Evolutionary conservation across 2,113 vertebrate species (phyloP), one percentile per base, ranked within the genome.

Genomic region (Tricholaema leucomelas): DNA sequence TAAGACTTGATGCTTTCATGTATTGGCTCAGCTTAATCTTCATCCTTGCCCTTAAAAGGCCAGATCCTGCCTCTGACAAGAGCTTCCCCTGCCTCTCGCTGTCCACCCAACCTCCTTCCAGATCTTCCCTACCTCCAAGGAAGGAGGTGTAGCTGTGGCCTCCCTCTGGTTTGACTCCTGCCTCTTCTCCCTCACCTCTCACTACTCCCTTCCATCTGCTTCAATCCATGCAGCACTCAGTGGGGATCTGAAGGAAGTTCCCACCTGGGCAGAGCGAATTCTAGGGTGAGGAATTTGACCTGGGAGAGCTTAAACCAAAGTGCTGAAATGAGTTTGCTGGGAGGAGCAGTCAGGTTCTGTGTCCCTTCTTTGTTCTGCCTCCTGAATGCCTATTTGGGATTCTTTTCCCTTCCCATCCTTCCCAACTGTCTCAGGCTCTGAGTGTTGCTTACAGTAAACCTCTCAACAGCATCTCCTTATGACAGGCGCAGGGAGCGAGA

Each of bases 21-120:
- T 65, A 23, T 25, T 65, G 58, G 42, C 48, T 72, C 52, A 60
- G 72, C 42, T 67, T 25, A 85, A 40, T 38, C 40, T 87, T 93
- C 65, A 61, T 75, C 61, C 44, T 90, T 92, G 59, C 48, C 87
- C 82, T 77, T 93, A 88, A 95, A 95, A 91, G 82, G 88, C 69
- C 80, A 94, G 76, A 86, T 71, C 14, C 17, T 79, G 66, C 12
- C 71, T 73, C 40, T 0, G 5, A 35, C 44, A 38, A 84, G 83
- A 64, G 40, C 35, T 75, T 91, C 30, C 19, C 8, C 20, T 80
- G 30, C 72, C 48, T 89, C 27, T 52, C 28, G 8, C 75, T 71
- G 70, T 52, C 24, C 42, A 23, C 21, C 15, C 33, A 12, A 28
- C n/a, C 60, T 69, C 20, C 25, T 67, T 55, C 60, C 63, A 33